Percentiles rank a stretch among this genome's conserved stretches.
Evolutionary conservation across 2,888 invertebrate genomes (phyloP).

Genomic region (Heteropelma amictum): DNA sequence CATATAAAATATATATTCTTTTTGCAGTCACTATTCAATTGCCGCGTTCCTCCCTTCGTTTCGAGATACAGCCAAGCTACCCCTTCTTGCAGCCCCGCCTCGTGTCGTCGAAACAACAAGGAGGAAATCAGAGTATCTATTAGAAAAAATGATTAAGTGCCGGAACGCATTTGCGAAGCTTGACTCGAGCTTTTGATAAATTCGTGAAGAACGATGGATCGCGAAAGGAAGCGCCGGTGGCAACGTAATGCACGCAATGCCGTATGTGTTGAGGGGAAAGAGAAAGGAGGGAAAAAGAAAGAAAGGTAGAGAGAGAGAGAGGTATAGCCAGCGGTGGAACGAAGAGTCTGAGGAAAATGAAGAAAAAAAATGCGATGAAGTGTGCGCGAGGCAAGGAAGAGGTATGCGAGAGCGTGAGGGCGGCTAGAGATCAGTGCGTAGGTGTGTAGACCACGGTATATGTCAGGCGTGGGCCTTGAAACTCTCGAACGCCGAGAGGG

Average conservation of each 20-base stretch:
- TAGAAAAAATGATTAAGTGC: no score
- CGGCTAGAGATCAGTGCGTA: slow-evolving; percentile 14
- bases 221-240: slow-evolving; percentile 25
- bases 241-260: slow-evolving; percentile 26
- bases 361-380: slow-evolving; percentile 31
- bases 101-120: neutral
- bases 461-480: slow-evolving; percentile 37
- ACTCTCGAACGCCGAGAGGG: slow-evolving; percentile 35
- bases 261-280: slow-evolving; percentile 8
- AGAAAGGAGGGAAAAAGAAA: neutral
- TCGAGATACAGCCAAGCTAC: no score
- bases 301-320: slow-evolving; percentile 1
- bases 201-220: slow-evolving; percentile 31
- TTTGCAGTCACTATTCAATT: no score
- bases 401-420: slow-evolving; percentile 41
- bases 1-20: no score
- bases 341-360: slow-evolving; percentile 2
- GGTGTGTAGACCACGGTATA: slow-evolving; percentile 11
- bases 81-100: neutral
- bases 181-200: slow-evolving; percentile 24
- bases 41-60: no score
- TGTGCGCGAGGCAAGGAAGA: slow-evolving; percentile 24
- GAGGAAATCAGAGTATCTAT: neutral
- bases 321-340: no score
- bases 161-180: slow-evolving; percentile 6